Evolutionary conservation across 2,888 invertebrate species (phyloP).

Genomic region (Agrypnus murinus): DNA sequence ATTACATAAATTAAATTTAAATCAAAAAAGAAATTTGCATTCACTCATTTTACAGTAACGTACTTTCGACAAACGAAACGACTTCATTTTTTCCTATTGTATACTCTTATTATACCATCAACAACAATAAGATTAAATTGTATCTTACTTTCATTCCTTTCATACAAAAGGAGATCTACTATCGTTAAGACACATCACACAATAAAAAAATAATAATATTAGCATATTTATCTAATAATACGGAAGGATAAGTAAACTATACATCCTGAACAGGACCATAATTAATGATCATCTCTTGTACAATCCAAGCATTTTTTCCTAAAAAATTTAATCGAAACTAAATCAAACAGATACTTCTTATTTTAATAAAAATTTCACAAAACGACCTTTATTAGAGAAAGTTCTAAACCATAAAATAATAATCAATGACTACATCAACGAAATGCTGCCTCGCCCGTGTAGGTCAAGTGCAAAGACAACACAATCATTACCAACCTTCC

Average conservation of each 20-base stretch:
- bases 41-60: slow-evolving; percentile 11
- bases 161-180: slow-evolving; percentile 14
- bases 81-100: slow-evolving; percentile 14
- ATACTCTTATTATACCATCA: slow-evolving; percentile 7
- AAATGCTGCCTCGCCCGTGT: slow-evolving; percentile 24
- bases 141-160: slow-evolving; percentile 22
- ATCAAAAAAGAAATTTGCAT: slow-evolving; percentile 29
- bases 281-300: too few species aligned
- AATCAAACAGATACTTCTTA: too few species aligned
- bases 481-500: too few species aligned
- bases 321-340: too few species aligned
- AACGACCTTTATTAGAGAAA: slow-evolving; percentile 20
- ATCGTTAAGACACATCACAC: not conserved
- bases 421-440: slow-evolving; percentile 1
- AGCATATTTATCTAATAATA: slow-evolving; percentile 25
- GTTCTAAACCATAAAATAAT: not conserved
- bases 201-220: not conserved
- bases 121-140: slow-evolving; percentile 24
- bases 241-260: not conserved
- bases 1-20: slow-evolving; percentile 26
- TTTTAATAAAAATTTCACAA: too few species aligned
- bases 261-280: too few species aligned
- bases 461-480: slow-evolving; percentile 19
- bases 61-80: slow-evolving; percentile 18
- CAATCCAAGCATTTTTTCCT: too few species aligned